Evolutionary conservation across 2,797 vertebrate species (phyloP).

Genomic region (Pangasius krempfi): DNA sequence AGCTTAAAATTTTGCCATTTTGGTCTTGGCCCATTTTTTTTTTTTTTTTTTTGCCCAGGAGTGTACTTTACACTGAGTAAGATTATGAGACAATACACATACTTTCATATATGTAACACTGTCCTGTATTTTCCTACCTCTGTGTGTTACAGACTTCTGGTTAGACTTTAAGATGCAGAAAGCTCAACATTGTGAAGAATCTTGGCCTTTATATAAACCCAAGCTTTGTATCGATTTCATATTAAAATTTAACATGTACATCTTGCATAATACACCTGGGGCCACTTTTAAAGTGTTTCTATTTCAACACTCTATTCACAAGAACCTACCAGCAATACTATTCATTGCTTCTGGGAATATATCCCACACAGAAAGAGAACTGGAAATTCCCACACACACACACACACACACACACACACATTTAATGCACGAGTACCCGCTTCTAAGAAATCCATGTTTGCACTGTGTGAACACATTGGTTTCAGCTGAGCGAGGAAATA

Average conservation of each 20-base stretch:
- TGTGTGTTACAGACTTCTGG: not conserved
- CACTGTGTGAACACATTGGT: constrained; percentile 62
- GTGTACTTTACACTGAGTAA: not conserved
- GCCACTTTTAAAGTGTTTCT: constrained; percentile 23
- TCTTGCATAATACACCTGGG: constrained; percentile 25
- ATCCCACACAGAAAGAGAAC: constrained; percentile 39
- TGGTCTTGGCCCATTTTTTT: no score
- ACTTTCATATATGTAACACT: not conserved
- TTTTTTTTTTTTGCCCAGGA: no score
- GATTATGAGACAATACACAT: not conserved
- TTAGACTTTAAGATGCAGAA: not conserved
- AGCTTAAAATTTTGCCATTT: no score
- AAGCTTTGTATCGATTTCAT: not conserved
- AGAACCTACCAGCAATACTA: constrained; percentile 28
- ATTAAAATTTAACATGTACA: constrained; percentile 8
- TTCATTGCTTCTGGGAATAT: constrained; percentile 48
- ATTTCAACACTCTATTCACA: constrained; percentile 19
- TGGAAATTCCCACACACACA: constrained; percentile 41
- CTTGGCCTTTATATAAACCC: not conserved
- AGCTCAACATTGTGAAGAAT: not conserved
- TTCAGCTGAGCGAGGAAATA: constrained; percentile 62
- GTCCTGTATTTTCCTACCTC: not conserved
- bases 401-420: constrained; percentile 48
- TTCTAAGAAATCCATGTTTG: constrained; percentile 52
- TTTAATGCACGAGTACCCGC: constrained; percentile 24